Conservation (phyloP, 92 coral and sea anemone species). For the Diadumene lineata region DNA sequence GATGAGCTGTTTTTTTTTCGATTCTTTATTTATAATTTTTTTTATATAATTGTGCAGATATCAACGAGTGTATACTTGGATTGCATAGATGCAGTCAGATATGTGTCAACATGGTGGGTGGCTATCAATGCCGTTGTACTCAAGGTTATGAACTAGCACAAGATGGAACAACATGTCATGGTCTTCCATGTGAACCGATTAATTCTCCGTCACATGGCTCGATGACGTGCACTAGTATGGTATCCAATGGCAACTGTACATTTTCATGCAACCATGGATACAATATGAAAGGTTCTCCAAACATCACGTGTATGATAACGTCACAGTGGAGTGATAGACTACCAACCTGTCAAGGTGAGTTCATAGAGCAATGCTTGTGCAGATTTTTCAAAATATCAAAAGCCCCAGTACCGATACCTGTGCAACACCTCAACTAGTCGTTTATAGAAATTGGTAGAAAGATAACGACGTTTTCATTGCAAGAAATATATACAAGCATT, state of each 20-base stretch:
- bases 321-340: conserved; percentile 40
- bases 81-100: conserved; percentile 35
- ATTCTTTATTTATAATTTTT: background rate
- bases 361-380: background rate
- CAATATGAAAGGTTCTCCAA: conserved; percentile 40
- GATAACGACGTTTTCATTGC: too few species aligned
- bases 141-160: conserved; percentile 41
- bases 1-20: too few species aligned
- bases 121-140: conserved; percentile 41
- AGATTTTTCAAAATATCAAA: background rate
- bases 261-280: conserved; percentile 46
- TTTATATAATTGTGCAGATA: background rate
- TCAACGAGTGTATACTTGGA: conserved; percentile 35
- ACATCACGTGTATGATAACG: conserved; percentile 36
- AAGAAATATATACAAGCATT: too few species aligned
- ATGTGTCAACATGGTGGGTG: conserved; percentile 39
- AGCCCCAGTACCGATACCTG: background rate
- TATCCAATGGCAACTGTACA: conserved; percentile 41
- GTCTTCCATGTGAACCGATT: conserved; percentile 48
- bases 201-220: conserved; percentile 30
- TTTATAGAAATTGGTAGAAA: too few species aligned
- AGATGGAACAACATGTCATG: conserved; percentile 39
- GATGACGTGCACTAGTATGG: conserved; percentile 47
- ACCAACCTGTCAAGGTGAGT: conserved; percentile 37
- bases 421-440: too few species aligned